These are phyloP conservation scores for Chromoteleia sp. DNA, from an alignment of 2,888 invertebrate species.

Conservation along the genomic window DNA sequence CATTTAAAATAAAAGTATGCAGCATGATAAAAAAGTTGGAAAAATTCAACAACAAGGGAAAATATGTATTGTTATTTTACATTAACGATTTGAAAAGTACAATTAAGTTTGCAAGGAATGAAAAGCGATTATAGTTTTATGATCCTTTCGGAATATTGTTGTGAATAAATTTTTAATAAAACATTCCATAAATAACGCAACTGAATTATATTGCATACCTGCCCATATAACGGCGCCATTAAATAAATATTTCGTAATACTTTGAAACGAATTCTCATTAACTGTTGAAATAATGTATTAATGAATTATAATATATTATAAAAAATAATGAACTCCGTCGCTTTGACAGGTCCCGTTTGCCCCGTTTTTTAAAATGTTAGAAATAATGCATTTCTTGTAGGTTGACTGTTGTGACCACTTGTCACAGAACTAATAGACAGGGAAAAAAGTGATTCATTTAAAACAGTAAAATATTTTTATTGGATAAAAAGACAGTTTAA, in stretches of 20 bases:
- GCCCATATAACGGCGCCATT: not conserved
- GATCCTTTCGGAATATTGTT: conserved; percentile 25
- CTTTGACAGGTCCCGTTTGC: not conserved
- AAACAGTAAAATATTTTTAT: conserved; percentile 30
- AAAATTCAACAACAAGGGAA: not conserved
- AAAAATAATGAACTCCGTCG: conserved; percentile 2
- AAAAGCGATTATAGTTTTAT: conserved; percentile 25
- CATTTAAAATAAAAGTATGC: not conserved
- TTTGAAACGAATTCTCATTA: not conserved
- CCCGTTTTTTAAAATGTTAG: not conserved
- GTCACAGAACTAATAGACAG: not conserved
- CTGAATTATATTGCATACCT: conserved; percentile 7
- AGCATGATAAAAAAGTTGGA: conserved; percentile 7
- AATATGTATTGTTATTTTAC: conserved; percentile 1
- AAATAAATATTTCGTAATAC: conserved; percentile 15
- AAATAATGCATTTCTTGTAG: not conserved
- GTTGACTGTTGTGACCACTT: no score
- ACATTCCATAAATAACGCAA: conserved; percentile 26
- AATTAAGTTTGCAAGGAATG: conserved; percentile 13
- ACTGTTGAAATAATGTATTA: not conserved
- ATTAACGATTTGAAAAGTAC: conserved; percentile 13
- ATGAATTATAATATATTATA: not conserved
- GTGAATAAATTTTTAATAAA: conserved; percentile 17
- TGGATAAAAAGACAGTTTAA: conserved; percentile 21
- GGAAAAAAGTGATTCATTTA: conserved; percentile 15